Evolutionary conservation across 1,140 invertebrate genomes (phyloP).

Genomic region (Rhynchophorus ferrugineus): DNA sequence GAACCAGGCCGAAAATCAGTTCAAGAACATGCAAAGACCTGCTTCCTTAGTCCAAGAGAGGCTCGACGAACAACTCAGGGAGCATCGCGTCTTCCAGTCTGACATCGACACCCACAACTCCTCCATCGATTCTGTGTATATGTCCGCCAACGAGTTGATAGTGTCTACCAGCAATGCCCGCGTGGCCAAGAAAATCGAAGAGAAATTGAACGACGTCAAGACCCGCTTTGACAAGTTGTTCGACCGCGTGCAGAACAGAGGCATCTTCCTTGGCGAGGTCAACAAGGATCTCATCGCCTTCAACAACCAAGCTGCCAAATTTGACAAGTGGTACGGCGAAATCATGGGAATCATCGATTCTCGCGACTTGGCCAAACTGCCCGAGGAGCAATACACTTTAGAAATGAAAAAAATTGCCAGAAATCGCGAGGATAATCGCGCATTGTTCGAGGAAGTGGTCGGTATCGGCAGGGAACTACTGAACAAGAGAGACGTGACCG

Average conservation of each 20-base stretch:
- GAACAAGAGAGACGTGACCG: conserved; percentile 83
- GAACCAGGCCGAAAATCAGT: conserved; percentile 71
- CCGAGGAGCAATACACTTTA: conserved; percentile 59
- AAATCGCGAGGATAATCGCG: conserved; percentile 38
- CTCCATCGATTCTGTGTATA: conserved; percentile 74
- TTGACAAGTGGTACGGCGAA: conserved; percentile 63
- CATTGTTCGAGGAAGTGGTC: conserved; percentile 68
- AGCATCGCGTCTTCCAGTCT: conserved; percentile 59
- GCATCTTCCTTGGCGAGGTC: conserved; percentile 76
- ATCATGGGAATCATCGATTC: conserved; percentile 71
- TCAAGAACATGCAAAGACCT: conserved; percentile 63
- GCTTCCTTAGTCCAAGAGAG: conserved; percentile 83
- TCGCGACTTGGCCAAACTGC: conserved; percentile 58
- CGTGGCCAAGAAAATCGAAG: conserved; percentile 83
- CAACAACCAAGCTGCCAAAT: conserved; percentile 55
- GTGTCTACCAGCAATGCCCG: conserved; percentile 74
- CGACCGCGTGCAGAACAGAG: conserved; percentile 69
- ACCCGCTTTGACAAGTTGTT: conserved; percentile 75
- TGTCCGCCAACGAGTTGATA: conserved; percentile 71
- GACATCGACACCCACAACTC: conserved; percentile 80
- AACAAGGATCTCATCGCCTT: conserved; percentile 64
- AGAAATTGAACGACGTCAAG: conserved; percentile 78
- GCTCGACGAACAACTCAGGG: conserved; percentile 69
- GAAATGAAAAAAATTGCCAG: conserved; percentile 50
- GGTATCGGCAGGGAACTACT: conserved; percentile 74